Conservation (phyloP, 2,888 invertebrate species). For the Bombylius discolor region DNA sequence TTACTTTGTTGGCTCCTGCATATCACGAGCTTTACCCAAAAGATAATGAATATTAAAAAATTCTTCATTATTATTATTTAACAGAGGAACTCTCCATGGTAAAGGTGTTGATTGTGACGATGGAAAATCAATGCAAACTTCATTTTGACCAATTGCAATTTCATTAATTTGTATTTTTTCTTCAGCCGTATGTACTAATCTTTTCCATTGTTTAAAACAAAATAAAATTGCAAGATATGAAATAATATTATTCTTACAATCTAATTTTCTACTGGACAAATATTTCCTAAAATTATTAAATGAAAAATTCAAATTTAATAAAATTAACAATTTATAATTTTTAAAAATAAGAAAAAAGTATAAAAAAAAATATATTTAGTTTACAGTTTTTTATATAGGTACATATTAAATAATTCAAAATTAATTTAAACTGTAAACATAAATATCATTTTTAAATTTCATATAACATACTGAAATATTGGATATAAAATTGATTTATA, state of each 20-base stretch:
- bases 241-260: constrained; percentile 10
- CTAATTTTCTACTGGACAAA: constrained; percentile 7
- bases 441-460: background rate
- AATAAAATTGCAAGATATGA: constrained; percentile 14
- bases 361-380: background rate
- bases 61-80: too few species aligned
- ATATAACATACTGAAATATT: constrained; percentile 13
- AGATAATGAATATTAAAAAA: too few species aligned
- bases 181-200: constrained; percentile 8
- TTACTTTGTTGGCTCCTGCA: too few species aligned
- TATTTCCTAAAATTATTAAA: constrained; percentile 10
- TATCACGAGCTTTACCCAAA: too few species aligned
- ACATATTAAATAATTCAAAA: too few species aligned
- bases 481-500: constrained; percentile 14
- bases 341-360: background rate
- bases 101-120: too few species aligned
- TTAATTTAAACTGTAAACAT: background rate
- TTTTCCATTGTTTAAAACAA: constrained; percentile 16
- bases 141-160: too few species aligned
- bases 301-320: background rate
- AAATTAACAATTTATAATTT: background rate
- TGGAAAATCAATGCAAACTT: too few species aligned
- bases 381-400: too few species aligned
- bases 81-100: too few species aligned
- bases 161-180: background rate